Evolutionary conservation across 2,888 invertebrate genomes (phyloP).

Genomic region (Cantharis nigra): DNA sequence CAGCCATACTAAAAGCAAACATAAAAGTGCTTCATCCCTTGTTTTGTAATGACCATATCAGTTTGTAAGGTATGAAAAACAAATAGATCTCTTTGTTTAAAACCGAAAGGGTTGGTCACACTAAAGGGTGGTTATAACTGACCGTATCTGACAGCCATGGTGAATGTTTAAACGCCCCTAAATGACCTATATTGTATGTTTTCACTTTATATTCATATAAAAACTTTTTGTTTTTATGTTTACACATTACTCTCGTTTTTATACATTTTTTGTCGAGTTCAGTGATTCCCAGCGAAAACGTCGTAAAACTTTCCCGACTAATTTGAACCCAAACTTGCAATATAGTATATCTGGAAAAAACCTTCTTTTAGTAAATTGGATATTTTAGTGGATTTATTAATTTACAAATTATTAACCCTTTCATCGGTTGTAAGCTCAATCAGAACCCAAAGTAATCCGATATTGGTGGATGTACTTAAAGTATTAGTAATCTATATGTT

Average conservation of each 20-base stretch:
- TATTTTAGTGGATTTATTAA: not conserved
- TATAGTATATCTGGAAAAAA: not conserved
- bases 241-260: slow-evolving; percentile 3
- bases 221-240: slow-evolving; percentile 4
- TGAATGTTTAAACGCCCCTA: slow-evolving; percentile 32
- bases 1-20: slow-evolving; percentile 1
- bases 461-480: slow-evolving; percentile 32
- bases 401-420: not conserved
- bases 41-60: slow-evolving; percentile 10
- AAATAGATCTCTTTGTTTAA: slow-evolving; percentile 23
- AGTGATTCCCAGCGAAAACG: not conserved
- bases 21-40: slow-evolving; percentile 2
- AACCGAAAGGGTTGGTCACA: slow-evolving; percentile 26
- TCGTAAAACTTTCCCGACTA: not conserved
- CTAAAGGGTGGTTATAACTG: slow-evolving; percentile 27
- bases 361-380: not conserved
- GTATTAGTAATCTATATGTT: slow-evolving; percentile 47
- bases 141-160: slow-evolving; percentile 30
- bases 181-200: slow-evolving; percentile 25
- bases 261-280: not conserved
- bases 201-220: slow-evolving; percentile 12
- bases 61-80: slow-evolving; percentile 15
- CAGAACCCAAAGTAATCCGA: slow-evolving; percentile 14
- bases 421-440: not conserved
- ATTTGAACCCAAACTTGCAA: not conserved